These are phyloP conservation scores for Muscicapa striata DNA, from an alignment of 2,797 vertebrate genomes.

Conservation along the genomic window DNA sequence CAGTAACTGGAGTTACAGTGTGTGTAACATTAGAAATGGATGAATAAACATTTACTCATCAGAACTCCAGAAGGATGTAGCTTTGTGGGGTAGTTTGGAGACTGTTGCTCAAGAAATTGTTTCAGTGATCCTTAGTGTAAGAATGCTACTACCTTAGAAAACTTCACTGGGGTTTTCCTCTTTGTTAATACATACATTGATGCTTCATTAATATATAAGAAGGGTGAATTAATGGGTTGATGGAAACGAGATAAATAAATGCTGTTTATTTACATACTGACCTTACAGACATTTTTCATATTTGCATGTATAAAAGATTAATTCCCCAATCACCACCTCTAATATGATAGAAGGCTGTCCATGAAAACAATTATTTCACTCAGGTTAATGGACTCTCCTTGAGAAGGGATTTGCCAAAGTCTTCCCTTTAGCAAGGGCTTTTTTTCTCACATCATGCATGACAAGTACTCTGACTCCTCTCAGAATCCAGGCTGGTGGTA, in stretches of 20 bases:
- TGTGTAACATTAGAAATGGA: not conserved
- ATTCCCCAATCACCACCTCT: accelerated
- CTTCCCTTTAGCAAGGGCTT: not conserved
- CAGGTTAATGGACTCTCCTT: not conserved
- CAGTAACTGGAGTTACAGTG: not conserved
- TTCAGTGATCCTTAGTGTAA: not conserved
- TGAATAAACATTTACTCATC: not conserved
- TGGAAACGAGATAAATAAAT: not conserved
- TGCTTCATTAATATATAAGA: not conserved
- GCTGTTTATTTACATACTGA: not conserved
- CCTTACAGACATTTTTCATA: not conserved
- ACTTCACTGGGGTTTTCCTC: not conserved
- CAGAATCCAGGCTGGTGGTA: not conserved
- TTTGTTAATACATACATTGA: not conserved
- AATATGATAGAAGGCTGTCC: not conserved
- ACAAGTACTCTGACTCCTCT: not conserved
- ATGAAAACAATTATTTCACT: not conserved
- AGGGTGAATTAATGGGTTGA: not conserved
- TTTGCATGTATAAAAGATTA: not conserved
- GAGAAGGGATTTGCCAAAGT: not conserved
- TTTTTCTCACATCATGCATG: not conserved
- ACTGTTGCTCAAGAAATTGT: not conserved
- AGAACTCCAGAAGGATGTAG: not conserved
- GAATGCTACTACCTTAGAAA: not conserved
- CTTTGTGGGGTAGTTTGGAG: not conserved